A percentile compares a stretch with the other conserved stretches of the same genome.
phyloP scores from a whole-genome alignment of 2,888 invertebrate species.

The Philaethria dido region DNA sequence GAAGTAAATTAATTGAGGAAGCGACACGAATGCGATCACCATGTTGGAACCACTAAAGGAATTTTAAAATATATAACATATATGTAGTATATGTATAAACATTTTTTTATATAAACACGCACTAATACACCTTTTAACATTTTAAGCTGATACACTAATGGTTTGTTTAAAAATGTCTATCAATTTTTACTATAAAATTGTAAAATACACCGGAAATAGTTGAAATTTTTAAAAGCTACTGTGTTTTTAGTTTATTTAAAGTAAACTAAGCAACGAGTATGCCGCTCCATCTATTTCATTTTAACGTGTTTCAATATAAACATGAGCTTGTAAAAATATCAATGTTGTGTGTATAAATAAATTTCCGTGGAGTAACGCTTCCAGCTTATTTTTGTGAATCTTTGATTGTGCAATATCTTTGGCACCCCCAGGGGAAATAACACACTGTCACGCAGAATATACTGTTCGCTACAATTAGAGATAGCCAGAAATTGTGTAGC shows the following conservation, averaged over 20 bases:
- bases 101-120: neutral
- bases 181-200: neutral
- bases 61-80: conserved; percentile 33
- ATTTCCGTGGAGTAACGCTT: conserved; percentile 33
- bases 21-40: conserved; percentile 45
- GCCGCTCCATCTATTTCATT: conserved; percentile 3
- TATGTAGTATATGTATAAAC: conserved; percentile 7
- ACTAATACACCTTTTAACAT: neutral
- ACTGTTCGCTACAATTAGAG: conserved; percentile 81
- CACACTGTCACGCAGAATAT: conserved; percentile 81
- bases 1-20: conserved; percentile 50
- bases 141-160: neutral
- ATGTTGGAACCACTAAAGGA: conserved; percentile 42
- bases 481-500: conserved; percentile 82
- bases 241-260: conserved; percentile 14
- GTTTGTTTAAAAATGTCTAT: neutral
- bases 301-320: conserved; percentile 3
- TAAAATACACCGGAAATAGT: conserved; percentile 3
- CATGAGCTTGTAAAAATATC: neutral
- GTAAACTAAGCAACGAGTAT: neutral
- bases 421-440: conserved; percentile 82
- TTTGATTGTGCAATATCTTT: conserved; percentile 74
- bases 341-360: neutral
- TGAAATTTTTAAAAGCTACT: conserved; percentile 12
- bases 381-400: conserved; percentile 57